Conservation (phyloP, 2,113 vertebrate species). For the Physeter macrocephalus region DNA sequence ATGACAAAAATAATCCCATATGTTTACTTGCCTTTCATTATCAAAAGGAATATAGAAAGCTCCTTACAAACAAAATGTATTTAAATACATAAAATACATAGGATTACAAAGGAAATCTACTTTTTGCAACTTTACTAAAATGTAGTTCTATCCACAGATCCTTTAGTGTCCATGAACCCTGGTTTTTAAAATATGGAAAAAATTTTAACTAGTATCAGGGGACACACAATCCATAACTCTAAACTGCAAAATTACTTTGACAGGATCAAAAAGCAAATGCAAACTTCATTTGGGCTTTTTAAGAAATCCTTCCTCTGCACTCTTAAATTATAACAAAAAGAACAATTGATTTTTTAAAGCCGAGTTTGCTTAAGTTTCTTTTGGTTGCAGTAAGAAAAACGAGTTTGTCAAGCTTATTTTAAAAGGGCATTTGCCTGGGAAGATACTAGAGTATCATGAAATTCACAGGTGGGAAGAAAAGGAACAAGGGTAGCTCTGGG, state of each 20-base stretch:
- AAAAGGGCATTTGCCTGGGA: not conserved
- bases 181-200: not conserved
- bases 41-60: not conserved
- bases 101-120: not conserved
- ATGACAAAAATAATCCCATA: not conserved
- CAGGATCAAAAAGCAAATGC: not conserved
- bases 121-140: not conserved
- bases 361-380: slow-evolving; percentile 22
- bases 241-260: not conserved
- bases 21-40: slow-evolving; percentile 14
- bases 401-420: not conserved
- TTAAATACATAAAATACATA: not conserved
- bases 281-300: not conserved
- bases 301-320: not conserved
- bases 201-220: not conserved
- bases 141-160: not conserved
- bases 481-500: not conserved
- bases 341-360: not conserved
- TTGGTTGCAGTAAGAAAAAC: not conserved
- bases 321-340: not conserved
- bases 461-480: not conserved
- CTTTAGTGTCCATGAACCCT: not conserved
- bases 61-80: not conserved
- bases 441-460: not conserved
- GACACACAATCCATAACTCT: not conserved